Evolutionary conservation across 2,113 vertebrate species (phyloP), one percentile per base, ranked within the genome.

Genomic region (Cichladusa arquata): DNA sequence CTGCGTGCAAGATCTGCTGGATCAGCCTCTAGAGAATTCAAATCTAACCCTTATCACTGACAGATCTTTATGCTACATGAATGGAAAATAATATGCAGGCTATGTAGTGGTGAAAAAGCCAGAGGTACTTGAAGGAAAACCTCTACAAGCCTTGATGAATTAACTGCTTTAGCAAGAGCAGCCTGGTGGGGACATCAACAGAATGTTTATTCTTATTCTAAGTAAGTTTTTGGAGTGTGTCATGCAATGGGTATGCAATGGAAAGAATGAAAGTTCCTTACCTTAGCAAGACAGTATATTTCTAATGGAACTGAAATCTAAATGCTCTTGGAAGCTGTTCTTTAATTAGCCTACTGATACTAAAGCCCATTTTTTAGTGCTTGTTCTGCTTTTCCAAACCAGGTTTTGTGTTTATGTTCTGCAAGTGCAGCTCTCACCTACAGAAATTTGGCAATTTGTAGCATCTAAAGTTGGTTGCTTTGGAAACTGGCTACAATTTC

Each of bases 401-500:
- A 86, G 79, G 33, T 92, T 88, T 51, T 74, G 26, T 33, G 33
- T 81, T 81, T 67, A 31, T 62, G 26, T 70, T 85, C 44, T 50
- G 19, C 56, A 83, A 80, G 24, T 81, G 82, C 64, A 81, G 51
- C 44, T 67, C 56, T 95, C 48, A 90, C 71, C 81, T 83, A 62
- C 53, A 67, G 67, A 80, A 88, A 93, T 86, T 48, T 64, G 85
- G 81, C 79, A 71, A n/a, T 90, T 96, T 71, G 38, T 80, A 81
- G 79, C 38, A 71, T 36, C 51, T 74, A 2, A 80, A 88, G 44
- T 51, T 90, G 78, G 96, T 95, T 96, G 92, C 94, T 93, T 45
- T 94, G 94, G 95, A 90, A 97, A 97, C 94, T 74, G 80, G 67
- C 64, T 86, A 67, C 51, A 80, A 29, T 73, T 96, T 83, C 85